Conservation (phyloP, 2,113 vertebrate species). For the Psophia crepitans region DNA sequence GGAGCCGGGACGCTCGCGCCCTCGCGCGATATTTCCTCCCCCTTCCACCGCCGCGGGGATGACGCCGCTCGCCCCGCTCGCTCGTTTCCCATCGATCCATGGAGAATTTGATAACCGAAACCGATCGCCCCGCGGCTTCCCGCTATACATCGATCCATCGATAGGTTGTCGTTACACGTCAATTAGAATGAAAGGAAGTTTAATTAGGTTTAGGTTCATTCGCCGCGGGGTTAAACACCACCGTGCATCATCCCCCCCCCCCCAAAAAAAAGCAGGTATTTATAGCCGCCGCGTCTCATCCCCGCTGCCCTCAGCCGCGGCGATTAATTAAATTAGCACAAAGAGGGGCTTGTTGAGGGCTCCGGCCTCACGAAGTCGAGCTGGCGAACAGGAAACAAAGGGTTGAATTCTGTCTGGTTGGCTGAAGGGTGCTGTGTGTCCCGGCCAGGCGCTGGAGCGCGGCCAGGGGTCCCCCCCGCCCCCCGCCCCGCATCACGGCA, state of each 20-base stretch:
- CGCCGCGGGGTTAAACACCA: rapidly evolving
- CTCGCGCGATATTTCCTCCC: too few species aligned
- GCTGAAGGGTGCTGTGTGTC: conserved; percentile 64
- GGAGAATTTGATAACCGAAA: not conserved
- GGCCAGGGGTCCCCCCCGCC: not conserved
- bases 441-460: conserved; percentile 34
- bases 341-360: conserved; percentile 76
- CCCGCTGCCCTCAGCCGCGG: conserved; percentile 56
- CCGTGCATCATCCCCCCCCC: not conserved
- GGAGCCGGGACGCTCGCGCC: rapidly evolving
- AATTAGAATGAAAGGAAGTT: not conserved
- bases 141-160: not conserved
- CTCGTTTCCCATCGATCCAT: too few species aligned
- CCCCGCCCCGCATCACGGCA: too few species aligned
- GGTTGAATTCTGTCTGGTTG: conserved; percentile 73
- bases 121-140: not conserved
- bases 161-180: too few species aligned
- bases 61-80: too few species aligned
- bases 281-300: conserved; percentile 67
- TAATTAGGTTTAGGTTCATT: not conserved
- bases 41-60: too few species aligned
- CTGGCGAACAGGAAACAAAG: conserved; percentile 76
- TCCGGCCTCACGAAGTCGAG: conserved; percentile 32
- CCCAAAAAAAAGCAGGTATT: conserved; percentile 68
- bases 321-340: conserved; percentile 80